phyloP scores from a whole-genome alignment of 1,140 invertebrate genomes.

The Hycleus cichorii region DNA sequence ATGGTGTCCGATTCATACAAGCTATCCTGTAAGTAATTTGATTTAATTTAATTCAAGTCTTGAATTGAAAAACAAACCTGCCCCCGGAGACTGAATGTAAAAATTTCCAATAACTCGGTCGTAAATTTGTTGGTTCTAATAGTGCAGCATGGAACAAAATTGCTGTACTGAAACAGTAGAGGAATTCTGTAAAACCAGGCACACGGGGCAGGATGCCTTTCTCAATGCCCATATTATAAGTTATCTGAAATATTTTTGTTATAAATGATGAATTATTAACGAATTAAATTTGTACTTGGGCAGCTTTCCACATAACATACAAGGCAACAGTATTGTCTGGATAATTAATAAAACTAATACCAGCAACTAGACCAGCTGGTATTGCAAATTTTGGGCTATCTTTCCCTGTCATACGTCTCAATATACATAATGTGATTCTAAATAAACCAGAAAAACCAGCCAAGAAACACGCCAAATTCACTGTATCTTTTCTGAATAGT shows the following conservation, averaged over 20 bases:
- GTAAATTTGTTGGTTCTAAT: slow-evolving; percentile 67
- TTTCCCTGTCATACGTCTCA: slow-evolving; percentile 48
- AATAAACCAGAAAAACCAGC: slow-evolving; percentile 57
- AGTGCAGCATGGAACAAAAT: slow-evolving; percentile 74
- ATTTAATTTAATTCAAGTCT: slow-evolving; percentile 14
- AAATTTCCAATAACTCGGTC: slow-evolving; percentile 80
- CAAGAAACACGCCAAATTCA: slow-evolving; percentile 55
- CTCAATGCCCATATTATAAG: slow-evolving; percentile 53
- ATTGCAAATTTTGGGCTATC: slow-evolving; percentile 55
- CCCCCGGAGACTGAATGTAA: slow-evolving; percentile 66
- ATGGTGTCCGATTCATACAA: slow-evolving; percentile 46
- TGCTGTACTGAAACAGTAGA: slow-evolving; percentile 75
- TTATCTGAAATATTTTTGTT: slow-evolving; percentile 43
- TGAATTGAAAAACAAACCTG: slow-evolving; percentile 45
- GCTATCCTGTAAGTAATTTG: slow-evolving; percentile 48
- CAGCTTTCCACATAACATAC: slow-evolving; percentile 64
- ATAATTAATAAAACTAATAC: slow-evolving; percentile 54
- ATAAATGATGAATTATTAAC: slow-evolving; percentile 11
- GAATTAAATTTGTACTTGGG: slow-evolving; percentile 47
- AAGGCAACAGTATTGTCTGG: slow-evolving; percentile 60
- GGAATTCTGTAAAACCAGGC: slow-evolving; percentile 55
- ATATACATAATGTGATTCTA: slow-evolving; percentile 52
- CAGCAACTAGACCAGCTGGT: slow-evolving; percentile 56
- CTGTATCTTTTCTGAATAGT: slow-evolving; percentile 48
- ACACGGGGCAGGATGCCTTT: slow-evolving; percentile 51